A percentile compares a stretch with the other conserved stretches of the same genome.
phyloP scores from a whole-genome alignment of 2,888 invertebrate species.

The Pheosia tremula region DNA sequence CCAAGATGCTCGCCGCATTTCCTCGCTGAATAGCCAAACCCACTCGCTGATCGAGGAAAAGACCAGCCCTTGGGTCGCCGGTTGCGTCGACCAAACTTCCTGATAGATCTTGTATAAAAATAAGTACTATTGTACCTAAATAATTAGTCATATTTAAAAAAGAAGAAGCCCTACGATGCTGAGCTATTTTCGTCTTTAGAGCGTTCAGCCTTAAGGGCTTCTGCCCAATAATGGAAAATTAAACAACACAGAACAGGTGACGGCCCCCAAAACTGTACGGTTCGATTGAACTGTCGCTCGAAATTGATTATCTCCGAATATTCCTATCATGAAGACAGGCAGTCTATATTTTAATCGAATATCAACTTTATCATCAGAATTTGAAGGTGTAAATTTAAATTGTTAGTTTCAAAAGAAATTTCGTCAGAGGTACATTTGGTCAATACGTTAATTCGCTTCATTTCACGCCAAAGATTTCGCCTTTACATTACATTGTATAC shows the following conservation, averaged over 20 bases:
- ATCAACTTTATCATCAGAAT: constrained; percentile 3
- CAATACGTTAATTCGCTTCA: constrained; percentile 4
- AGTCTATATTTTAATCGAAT: constrained; percentile 1
- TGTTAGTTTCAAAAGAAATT: neutral
- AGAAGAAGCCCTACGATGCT: no score
- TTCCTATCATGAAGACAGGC: constrained; percentile 6
- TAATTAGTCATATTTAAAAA: no score
- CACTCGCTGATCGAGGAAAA: no score
- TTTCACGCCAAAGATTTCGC: constrained; percentile 4
- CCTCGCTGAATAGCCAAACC: no score
- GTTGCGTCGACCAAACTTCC: no score
- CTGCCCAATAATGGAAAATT: no score
- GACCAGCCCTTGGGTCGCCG: no score
- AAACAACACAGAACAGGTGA: constrained; percentile 16
- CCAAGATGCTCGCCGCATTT: no score
- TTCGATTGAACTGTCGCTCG: constrained; percentile 14
- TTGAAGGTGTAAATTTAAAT: constrained; percentile 8
- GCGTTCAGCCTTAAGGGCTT: no score
- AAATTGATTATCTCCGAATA: constrained; percentile 32
- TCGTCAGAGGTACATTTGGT: neutral
- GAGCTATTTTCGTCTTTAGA: no score
- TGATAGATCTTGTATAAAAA: no score
- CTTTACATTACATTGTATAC: neutral
- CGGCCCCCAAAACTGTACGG: constrained; percentile 23
- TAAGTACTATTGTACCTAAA: no score